These are phyloP conservation scores for Lysiphlebus fabarum DNA, from an alignment of 1,140 invertebrate genomes.

Conservation along the genomic window DNA sequence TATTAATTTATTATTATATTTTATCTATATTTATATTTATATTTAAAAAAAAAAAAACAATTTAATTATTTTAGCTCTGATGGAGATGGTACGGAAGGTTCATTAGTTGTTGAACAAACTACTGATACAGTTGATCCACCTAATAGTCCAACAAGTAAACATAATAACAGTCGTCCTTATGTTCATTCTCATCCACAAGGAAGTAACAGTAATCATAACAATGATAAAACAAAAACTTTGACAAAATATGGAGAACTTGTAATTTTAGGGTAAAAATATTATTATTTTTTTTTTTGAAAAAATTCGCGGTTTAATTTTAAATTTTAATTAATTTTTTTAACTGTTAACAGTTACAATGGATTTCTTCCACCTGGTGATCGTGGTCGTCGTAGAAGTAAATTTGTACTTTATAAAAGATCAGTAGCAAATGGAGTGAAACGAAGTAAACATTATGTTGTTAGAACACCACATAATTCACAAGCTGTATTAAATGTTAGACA, in stretches of 20 bases:
- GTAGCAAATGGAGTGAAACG: slow-evolving; percentile 89
- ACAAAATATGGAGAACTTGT: slow-evolving; percentile 91
- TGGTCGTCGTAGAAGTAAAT: slow-evolving; percentile 89
- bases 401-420: slow-evolving; percentile 80
- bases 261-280: slow-evolving; percentile 78
- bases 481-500: slow-evolving; percentile 86
- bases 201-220: slow-evolving; percentile 42
- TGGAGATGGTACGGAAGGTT: slow-evolving; percentile 53
- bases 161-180: slow-evolving; percentile 46
- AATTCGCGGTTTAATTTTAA: background rate
- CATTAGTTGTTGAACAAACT: slow-evolving; percentile 52
- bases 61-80: slow-evolving; percentile 46
- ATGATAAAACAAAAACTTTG: slow-evolving; percentile 68
- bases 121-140: slow-evolving; percentile 49
- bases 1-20: slow-evolving; percentile 13
- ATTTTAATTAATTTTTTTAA: slow-evolving; percentile 1
- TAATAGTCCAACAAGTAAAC: slow-evolving; percentile 49
- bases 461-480: slow-evolving; percentile 83
- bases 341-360: slow-evolving; percentile 85
- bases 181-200: slow-evolving; percentile 45
- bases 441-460: slow-evolving; percentile 92
- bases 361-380: slow-evolving; percentile 88
- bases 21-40: background rate
- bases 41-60: slow-evolving; percentile 1
- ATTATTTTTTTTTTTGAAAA: background rate